These are phyloP conservation scores for Oncopeltus fasciatus DNA, from an alignment of 1,140 invertebrate species.

Conservation along the genomic window DNA sequence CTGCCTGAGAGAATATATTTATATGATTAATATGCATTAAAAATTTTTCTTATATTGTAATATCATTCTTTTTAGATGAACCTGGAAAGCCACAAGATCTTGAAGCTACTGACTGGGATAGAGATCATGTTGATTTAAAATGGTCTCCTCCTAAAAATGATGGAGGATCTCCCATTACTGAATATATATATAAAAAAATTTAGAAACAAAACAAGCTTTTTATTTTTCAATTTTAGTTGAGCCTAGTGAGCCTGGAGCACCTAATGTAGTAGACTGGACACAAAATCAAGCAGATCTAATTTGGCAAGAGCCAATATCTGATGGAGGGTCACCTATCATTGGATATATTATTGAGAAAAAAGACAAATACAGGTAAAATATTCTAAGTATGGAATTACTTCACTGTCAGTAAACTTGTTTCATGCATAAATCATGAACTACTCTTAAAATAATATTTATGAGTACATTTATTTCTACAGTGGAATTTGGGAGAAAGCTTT, in stretches of 20 bases:
- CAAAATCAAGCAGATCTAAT: constrained; percentile 76
- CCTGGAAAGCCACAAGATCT: constrained; percentile 84
- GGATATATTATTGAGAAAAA: constrained; percentile 95
- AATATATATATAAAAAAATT: constrained; percentile 83
- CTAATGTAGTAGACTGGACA: constrained; percentile 81
- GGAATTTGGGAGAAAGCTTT: constrained; percentile 80
- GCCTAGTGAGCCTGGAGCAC: constrained; percentile 67
- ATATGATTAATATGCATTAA: too few species aligned
- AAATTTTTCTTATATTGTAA: too few species aligned
- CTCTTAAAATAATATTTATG: background rate
- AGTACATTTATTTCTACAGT: constrained; percentile 31
- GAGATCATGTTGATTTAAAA: constrained; percentile 79
- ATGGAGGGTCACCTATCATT: constrained; percentile 83
- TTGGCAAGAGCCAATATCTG: constrained; percentile 65
- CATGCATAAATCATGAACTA: too few species aligned
- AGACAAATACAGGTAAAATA: constrained; percentile 62
- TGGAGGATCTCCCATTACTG: constrained; percentile 73
- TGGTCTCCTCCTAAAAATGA: constrained; percentile 70
- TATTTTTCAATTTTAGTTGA: constrained; percentile 39
- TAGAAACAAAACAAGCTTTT: too few species aligned
- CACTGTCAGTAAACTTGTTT: too few species aligned
- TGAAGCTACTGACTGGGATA: constrained; percentile 88
- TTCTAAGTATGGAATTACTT: background rate
- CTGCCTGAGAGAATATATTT: too few species aligned
- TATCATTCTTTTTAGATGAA: constrained; percentile 49